phyloP scores from a whole-genome alignment of 2,797 vertebrate genomes.

The Alectoris magna region DNA sequence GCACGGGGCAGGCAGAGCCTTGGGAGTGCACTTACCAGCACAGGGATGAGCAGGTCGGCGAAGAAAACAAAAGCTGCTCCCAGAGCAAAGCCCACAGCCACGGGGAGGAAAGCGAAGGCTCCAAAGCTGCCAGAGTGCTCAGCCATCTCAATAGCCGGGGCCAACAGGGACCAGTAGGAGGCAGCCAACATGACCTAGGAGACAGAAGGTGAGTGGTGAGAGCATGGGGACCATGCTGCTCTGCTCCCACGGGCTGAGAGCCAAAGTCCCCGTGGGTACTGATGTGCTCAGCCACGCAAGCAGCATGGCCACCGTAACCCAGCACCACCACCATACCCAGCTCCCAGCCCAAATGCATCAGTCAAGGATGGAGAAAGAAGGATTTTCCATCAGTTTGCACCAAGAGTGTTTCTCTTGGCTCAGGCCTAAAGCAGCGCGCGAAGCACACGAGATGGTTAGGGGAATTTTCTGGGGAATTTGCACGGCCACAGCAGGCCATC shows the following conservation, averaged over 20 bases:
- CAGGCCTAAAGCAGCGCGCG: not conserved
- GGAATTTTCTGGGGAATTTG: not conserved
- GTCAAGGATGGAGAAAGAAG: not conserved
- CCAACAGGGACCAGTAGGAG: slow-evolving; percentile 96
- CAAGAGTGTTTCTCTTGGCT: not conserved
- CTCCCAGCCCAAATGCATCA: fast-evolving
- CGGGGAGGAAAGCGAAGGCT: slow-evolving; percentile 89
- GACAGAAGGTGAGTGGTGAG: not conserved
- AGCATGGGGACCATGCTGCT: fast-evolving
- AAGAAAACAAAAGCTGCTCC: slow-evolving; percentile 92
- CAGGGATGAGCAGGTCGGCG: slow-evolving; percentile 87
- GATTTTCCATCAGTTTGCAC: not conserved
- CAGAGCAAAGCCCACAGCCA: slow-evolving; percentile 89
- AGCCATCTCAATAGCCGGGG: slow-evolving; percentile 93
- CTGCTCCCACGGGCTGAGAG: not conserved
- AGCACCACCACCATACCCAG: fast-evolving
- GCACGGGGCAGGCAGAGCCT: not conserved
- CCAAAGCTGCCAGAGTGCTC: slow-evolving; percentile 90
- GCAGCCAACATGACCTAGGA: slow-evolving; percentile 95
- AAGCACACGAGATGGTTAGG: fast-evolving
- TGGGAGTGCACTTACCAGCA: slow-evolving; percentile 83
- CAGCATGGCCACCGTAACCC: fast-evolving
- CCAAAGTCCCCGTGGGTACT: no score
- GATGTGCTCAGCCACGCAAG: fast-evolving
- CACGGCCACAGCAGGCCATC: not conserved